A percentile compares a stretch with the other conserved stretches of the same genome.
Evolutionary conservation across 2,888 invertebrate genomes (phyloP).

Genomic region (Oegoconia quadripuncta): DNA sequence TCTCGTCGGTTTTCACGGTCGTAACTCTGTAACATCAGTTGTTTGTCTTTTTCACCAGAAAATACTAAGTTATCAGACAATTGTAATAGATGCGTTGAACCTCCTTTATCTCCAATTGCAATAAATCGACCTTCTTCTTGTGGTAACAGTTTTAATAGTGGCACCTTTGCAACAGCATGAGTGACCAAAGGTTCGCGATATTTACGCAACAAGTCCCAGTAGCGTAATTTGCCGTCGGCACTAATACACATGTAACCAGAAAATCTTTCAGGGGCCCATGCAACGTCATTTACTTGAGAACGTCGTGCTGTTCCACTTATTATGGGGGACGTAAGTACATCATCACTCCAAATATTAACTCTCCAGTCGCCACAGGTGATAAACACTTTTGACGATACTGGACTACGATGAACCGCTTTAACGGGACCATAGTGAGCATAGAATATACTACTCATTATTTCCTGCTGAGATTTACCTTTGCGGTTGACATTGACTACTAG

Average conservation of each 20-base stretch:
- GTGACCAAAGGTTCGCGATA: constrained; percentile 82
- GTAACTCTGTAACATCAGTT: constrained; percentile 83
- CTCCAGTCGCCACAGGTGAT: constrained; percentile 83
- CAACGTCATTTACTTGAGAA: constrained; percentile 40
- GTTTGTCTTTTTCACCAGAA: constrained; percentile 84
- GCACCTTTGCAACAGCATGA: constrained; percentile 74
- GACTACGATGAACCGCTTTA: constrained; percentile 81
- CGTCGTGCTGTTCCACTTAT: constrained; percentile 38
- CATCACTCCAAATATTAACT: constrained; percentile 83
- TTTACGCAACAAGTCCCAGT: constrained; percentile 88
- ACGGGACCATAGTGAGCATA: constrained; percentile 79
- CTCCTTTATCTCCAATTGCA: constrained; percentile 82
- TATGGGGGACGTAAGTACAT: constrained; percentile 63
- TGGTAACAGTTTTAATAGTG: constrained; percentile 81
- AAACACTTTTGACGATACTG: constrained; percentile 82
- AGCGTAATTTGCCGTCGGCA: constrained; percentile 83
- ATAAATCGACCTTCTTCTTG: constrained; percentile 80
- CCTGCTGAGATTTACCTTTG: constrained; percentile 81
- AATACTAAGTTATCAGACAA: constrained; percentile 81
- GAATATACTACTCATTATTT: constrained; percentile 79
- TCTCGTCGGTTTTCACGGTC: constrained; percentile 91
- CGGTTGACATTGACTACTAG: constrained; percentile 80
- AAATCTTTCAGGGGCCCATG: constrained; percentile 54
- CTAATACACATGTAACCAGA: constrained; percentile 48
- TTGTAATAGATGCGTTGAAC: constrained; percentile 82